A percentile compares a stretch with the other conserved stretches of the same genome.
Evolutionary conservation across 2,797 vertebrate genomes (phyloP).

Genomic region (Falco novaeseelandiae): DNA sequence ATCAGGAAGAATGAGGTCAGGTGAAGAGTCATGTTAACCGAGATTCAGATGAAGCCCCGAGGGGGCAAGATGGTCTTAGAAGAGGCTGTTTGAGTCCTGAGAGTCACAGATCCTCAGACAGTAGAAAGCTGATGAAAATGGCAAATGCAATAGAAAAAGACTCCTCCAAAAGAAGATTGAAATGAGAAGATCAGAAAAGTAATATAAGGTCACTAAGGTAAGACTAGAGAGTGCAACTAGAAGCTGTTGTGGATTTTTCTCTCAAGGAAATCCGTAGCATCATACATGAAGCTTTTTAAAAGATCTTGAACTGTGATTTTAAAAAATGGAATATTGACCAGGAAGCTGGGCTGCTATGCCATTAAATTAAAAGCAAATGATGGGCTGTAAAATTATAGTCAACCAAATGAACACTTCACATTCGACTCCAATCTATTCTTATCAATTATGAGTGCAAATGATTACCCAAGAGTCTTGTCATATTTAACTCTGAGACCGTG

Average conservation of each 20-base stretch:
- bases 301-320: background rate
- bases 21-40: background rate
- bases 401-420: background rate
- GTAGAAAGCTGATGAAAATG: background rate
- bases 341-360: background rate
- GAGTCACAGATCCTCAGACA: background rate
- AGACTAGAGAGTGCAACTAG: background rate
- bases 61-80: background rate
- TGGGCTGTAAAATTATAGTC: background rate
- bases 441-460: background rate
- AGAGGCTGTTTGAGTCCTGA: background rate
- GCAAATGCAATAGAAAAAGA: background rate
- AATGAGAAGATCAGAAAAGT: background rate
- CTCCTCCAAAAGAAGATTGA: background rate
- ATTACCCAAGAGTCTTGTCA: background rate
- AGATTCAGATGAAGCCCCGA: background rate
- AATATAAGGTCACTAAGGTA: background rate
- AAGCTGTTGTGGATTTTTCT: background rate
- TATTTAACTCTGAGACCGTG: background rate
- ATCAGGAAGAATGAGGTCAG: background rate
- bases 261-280: background rate
- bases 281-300: background rate
- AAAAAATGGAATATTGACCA: background rate
- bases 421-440: background rate
- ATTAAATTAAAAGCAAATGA: background rate